Percentiles rank a stretch among this genome's conserved stretches.
phyloP scores from a whole-genome alignment of 2,888 invertebrate species.

The Drosophila colorata region DNA sequence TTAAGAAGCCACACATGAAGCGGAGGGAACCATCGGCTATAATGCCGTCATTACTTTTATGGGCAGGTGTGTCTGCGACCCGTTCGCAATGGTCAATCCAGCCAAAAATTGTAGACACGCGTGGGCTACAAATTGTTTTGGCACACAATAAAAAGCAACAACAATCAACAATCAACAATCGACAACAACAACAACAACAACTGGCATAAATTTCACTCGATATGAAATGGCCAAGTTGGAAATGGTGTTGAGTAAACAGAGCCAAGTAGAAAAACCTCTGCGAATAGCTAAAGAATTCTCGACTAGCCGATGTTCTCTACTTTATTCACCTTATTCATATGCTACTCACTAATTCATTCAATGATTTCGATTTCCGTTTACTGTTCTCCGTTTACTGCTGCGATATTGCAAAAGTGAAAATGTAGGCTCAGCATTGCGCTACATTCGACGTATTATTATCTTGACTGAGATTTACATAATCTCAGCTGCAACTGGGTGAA shows the following conservation, averaged over 20 bases:
- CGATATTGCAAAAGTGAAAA: constrained; percentile 75
- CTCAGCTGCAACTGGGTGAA: constrained; percentile 56
- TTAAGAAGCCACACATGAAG: constrained; percentile 73
- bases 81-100: constrained; percentile 36
- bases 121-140: constrained; percentile 57
- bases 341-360: constrained; percentile 7
- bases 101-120: constrained; percentile 55
- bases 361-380: constrained; percentile 55
- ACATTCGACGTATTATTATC: constrained; percentile 22
- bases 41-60: constrained; percentile 27
- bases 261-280: constrained; percentile 10
- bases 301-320: constrained; percentile 15
- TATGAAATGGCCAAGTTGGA: constrained; percentile 40
- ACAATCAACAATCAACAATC: constrained; percentile 21
- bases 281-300: constrained; percentile 8
- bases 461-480: constrained; percentile 68
- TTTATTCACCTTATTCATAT: background rate
- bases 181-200: constrained; percentile 19
- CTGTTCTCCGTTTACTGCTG: constrained; percentile 54
- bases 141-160: constrained; percentile 29
- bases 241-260: constrained; percentile 11
- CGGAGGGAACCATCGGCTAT: background rate
- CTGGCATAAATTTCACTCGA: constrained; percentile 62
- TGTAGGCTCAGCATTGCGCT: constrained; percentile 37
- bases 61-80: constrained; percentile 42